A percentile compares a stretch with the other conserved stretches of the same genome.
Evolutionary conservation across 2,888 invertebrate genomes (phyloP).

Genomic region (Sipha maydis): DNA sequence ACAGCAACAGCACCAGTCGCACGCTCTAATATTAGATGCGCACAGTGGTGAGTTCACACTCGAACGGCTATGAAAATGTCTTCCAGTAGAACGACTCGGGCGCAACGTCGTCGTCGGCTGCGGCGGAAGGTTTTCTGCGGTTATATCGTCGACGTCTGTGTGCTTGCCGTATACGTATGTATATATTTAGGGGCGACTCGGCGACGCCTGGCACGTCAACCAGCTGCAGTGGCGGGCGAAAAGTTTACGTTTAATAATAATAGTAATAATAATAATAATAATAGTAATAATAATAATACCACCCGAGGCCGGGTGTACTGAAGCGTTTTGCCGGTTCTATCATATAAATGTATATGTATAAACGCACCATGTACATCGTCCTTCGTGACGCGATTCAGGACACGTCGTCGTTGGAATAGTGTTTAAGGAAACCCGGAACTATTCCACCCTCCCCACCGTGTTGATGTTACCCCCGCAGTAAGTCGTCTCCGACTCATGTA

Average conservation of each 20-base stretch:
- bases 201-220: constrained; percentile 61
- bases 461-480: not conserved
- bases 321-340: constrained; percentile 44
- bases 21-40: not conserved
- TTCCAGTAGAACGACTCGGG: constrained; percentile 55
- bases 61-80: constrained; percentile 58
- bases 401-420: constrained; percentile 38
- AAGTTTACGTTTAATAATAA: constrained; percentile 60
- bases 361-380: not conserved
- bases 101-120: not conserved
- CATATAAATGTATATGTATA: not conserved
- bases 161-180: not conserved
- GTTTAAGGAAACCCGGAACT: constrained; percentile 41
- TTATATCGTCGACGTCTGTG: constrained; percentile 41
- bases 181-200: constrained; percentile 26
- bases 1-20: not conserved
- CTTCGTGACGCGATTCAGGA: constrained; percentile 39
- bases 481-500: not conserved
- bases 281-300: not conserved
- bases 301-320: constrained; percentile 40
- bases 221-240: constrained; percentile 25
- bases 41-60: constrained; percentile 42
- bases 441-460: not conserved
- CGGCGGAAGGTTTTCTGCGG: constrained; percentile 52
- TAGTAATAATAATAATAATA: constrained; percentile 34